phyloP scores from a whole-genome alignment of 1,140 invertebrate species.

The Drosophila pallidifrons region DNA sequence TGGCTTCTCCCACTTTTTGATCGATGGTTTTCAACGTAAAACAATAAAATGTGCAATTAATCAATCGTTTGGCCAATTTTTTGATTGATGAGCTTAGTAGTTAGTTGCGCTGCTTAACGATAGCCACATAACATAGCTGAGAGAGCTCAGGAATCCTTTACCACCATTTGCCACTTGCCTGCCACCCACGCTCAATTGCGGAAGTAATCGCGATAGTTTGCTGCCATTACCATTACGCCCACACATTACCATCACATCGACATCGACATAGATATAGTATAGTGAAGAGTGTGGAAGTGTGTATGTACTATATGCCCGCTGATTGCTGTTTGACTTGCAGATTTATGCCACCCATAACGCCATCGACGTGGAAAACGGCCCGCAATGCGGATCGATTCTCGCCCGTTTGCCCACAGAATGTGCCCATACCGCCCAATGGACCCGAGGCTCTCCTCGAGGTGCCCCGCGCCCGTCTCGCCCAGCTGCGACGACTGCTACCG shows the following conservation, averaged over 20 bases:
- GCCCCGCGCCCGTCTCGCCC: slow-evolving; percentile 91
- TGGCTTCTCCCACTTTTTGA: slow-evolving; percentile 32
- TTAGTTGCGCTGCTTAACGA: slow-evolving; percentile 50
- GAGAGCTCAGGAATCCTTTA: slow-evolving; percentile 30
- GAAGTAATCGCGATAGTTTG: slow-evolving; percentile 35
- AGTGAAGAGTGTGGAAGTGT: too few species aligned
- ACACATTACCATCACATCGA: slow-evolving; percentile 11
- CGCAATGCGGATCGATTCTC: slow-evolving; percentile 92
- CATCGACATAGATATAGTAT: slow-evolving; percentile 5
- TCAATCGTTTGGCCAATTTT: slow-evolving; percentile 64
- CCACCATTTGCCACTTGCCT: background rate
- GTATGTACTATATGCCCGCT: background rate
- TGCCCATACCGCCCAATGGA: slow-evolving; percentile 89
- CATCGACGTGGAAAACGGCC: slow-evolving; percentile 93
- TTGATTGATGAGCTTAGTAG: slow-evolving; percentile 74
- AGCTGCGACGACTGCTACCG: slow-evolving; percentile 92
- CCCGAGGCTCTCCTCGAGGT: slow-evolving; percentile 91
- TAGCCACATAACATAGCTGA: slow-evolving; percentile 19
- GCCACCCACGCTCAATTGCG: slow-evolving; percentile 13
- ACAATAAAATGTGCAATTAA: slow-evolving; percentile 83
- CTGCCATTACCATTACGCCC: slow-evolving; percentile 24
- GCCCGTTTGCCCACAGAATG: slow-evolving; percentile 95
- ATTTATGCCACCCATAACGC: slow-evolving; percentile 97
- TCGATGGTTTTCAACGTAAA: slow-evolving; percentile 75
- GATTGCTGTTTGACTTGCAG: slow-evolving; percentile 82